Evolutionary conservation across 2,888 invertebrate species (phyloP).

Genomic region (Tenthredo amoena): DNA sequence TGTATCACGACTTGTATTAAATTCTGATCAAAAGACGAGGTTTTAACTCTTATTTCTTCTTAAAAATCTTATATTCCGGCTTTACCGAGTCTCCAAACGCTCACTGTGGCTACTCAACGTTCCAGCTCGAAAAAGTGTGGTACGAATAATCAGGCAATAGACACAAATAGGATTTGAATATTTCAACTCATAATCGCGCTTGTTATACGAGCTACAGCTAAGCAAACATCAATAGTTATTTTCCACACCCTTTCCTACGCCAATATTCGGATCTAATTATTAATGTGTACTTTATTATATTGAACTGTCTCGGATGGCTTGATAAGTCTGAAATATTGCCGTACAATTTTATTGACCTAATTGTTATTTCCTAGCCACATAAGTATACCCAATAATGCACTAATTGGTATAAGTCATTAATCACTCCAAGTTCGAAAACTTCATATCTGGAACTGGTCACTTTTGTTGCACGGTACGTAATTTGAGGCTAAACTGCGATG

Average conservation of each 20-base stretch:
- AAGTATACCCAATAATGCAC: not conserved
- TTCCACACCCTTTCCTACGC: not conserved
- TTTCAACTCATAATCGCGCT: not conserved
- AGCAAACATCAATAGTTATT: conserved; percentile 2
- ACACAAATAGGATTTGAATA: not conserved
- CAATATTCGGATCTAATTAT: not conserved
- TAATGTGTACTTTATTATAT: not conserved
- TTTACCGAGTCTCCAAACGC: not conserved
- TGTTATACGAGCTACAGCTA: not conserved
- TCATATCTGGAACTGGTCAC: too few species aligned
- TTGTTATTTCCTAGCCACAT: not conserved
- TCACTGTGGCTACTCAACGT: not conserved
- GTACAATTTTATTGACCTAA: not conserved
- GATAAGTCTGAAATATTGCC: not conserved
- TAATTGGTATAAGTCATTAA: not conserved
- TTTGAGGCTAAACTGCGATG: too few species aligned
- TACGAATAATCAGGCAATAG: not conserved
- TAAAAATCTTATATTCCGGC: not conserved
- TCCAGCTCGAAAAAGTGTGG: not conserved
- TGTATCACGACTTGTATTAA: not conserved
- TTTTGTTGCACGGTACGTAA: too few species aligned
- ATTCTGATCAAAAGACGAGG: not conserved
- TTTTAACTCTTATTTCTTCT: not conserved
- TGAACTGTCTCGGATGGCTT: not conserved
- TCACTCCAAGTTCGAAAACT: too few species aligned